phyloP scores from a whole-genome alignment of 2,113 vertebrate genomes.

The Ophiodon elongatus region DNA sequence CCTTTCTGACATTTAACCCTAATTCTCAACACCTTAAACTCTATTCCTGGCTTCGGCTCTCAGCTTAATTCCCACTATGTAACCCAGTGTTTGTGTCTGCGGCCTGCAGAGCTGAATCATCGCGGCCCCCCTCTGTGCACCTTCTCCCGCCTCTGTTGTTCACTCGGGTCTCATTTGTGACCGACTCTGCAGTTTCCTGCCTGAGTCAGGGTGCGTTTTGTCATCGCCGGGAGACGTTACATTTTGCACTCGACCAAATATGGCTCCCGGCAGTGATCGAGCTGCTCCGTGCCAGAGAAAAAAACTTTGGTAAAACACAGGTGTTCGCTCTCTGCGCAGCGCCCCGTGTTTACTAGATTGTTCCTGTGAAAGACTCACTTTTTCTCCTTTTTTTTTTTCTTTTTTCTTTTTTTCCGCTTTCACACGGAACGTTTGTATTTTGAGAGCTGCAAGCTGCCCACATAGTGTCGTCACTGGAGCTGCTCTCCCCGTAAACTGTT shows the following conservation, averaged over 20 bases:
- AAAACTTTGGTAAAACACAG: conserved; percentile 76
- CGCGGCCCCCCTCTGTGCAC: conserved; percentile 38
- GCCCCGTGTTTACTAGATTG: conserved; percentile 77
- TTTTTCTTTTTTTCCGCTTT: conserved; percentile 50
- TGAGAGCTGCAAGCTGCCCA: conserved; percentile 83
- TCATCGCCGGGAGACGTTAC: conserved; percentile 35
- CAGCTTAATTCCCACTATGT: conserved; percentile 73
- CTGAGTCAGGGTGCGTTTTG: conserved; percentile 57
- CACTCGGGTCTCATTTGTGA: conserved; percentile 48
- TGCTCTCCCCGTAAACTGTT: conserved; percentile 84
- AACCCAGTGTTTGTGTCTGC: conserved; percentile 48
- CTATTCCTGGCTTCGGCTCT: conserved; percentile 74
- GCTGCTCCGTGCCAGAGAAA: conserved; percentile 34
- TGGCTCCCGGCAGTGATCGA: conserved; percentile 49
- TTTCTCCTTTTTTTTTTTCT: conserved; percentile 69
- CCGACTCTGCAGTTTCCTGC: conserved; percentile 69
- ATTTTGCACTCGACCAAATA: conserved; percentile 68
- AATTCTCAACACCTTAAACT: conserved; percentile 78
- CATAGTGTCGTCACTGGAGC: conserved; percentile 80
- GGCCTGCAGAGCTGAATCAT: conserved; percentile 63
- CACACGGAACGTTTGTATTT: conserved; percentile 77
- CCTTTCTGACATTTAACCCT: conserved; percentile 81
- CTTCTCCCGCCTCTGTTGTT: conserved; percentile 49
- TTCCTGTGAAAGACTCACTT: conserved; percentile 74
- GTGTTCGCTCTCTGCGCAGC: conserved; percentile 76